A percentile compares a stretch with the other conserved stretches of the same genome.
Evolutionary conservation across 2,888 invertebrate genomes (phyloP).

Genomic region (Ephialtes manifestator): DNA sequence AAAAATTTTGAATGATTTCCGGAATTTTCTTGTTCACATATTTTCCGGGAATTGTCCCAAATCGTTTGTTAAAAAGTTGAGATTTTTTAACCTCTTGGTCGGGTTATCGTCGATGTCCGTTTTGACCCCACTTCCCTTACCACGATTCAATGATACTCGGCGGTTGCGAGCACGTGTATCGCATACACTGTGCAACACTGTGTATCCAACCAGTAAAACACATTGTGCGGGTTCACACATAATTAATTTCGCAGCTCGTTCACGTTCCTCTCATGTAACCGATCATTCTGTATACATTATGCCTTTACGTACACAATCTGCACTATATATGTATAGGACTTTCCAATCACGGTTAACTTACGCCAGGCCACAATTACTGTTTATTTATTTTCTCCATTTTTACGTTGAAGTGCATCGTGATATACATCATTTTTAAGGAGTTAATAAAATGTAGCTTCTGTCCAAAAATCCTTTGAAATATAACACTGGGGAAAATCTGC

Average conservation of each 20-base stretch:
- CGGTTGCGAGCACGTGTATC: slow-evolving; percentile 20
- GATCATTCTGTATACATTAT: slow-evolving; percentile 22
- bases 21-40: too few relatives aligned
- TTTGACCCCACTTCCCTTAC: background rate
- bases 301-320: slow-evolving; percentile 7
- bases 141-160: slow-evolving; percentile 36
- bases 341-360: background rate
- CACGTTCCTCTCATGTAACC: slow-evolving; percentile 29
- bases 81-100: too few relatives aligned
- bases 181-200: slow-evolving; percentile 42
- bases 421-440: too few relatives aligned
- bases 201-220: slow-evolving; percentile 38
- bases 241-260: slow-evolving; percentile 56
- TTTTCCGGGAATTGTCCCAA: too few relatives aligned
- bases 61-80: too few relatives aligned
- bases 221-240: slow-evolving; percentile 52
- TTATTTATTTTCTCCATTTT: too few relatives aligned
- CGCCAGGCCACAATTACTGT: background rate
- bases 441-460: too few relatives aligned
- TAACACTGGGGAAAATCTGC: too few relatives aligned
- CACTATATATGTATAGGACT: slow-evolving; percentile 4
- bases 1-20: too few relatives aligned
- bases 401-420: too few relatives aligned
- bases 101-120: too few relatives aligned
- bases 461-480: too few relatives aligned